phyloP scores from a whole-genome alignment of 2,888 invertebrate genomes.

The Boloria selene region DNA sequence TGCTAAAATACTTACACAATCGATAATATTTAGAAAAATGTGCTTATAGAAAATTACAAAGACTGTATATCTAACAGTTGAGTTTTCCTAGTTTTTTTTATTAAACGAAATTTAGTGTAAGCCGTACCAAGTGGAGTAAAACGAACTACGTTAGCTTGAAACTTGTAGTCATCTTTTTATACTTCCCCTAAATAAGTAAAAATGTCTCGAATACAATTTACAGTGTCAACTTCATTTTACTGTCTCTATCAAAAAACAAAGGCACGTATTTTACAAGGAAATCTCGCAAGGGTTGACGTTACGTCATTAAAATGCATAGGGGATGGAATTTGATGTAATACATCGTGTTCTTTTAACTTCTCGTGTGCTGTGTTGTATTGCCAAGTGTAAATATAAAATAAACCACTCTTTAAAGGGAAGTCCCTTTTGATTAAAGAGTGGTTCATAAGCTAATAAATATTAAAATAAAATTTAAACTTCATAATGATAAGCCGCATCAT shows the following conservation, averaged over 20 bases:
- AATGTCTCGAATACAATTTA: constrained; percentile 28
- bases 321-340: constrained; percentile 57
- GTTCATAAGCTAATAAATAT: too few species aligned
- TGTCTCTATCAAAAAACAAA: constrained; percentile 49
- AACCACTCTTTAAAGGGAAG: too few species aligned
- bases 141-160: too few species aligned
- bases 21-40: not conserved
- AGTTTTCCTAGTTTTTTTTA: too few species aligned
- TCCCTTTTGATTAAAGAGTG: too few species aligned
- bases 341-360: constrained; percentile 46
- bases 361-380: constrained; percentile 9
- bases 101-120: too few species aligned
- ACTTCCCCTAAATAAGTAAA: constrained; percentile 7
- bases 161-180: not conserved
- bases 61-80: too few species aligned
- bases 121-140: too few species aligned
- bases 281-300: constrained; percentile 63
- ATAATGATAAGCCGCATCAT: too few species aligned
- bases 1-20: not conserved
- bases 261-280: constrained; percentile 40
- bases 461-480: too few species aligned
- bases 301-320: constrained; percentile 71
- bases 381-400: not conserved
- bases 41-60: not conserved
- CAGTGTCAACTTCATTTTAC: constrained; percentile 35